phyloP scores from a whole-genome alignment of 2,888 invertebrate genomes.

The Brenthis ino region DNA sequence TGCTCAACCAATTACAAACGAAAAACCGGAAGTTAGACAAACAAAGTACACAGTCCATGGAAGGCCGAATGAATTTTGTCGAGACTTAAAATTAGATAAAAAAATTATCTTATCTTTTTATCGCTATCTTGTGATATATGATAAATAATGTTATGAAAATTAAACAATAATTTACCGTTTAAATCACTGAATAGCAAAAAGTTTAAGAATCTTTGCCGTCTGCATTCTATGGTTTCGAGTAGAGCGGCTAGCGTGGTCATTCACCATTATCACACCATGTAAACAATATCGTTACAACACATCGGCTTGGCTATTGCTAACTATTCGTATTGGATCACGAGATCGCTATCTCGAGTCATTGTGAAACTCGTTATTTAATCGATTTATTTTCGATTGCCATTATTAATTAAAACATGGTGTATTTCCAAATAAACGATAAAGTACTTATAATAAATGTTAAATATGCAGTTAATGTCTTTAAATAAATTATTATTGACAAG shows the following conservation, averaged over 20 bases:
- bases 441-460: too few species aligned
- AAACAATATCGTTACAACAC: conserved; percentile 28
- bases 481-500: too few species aligned
- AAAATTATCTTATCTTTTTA: too few species aligned
- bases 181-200: neutral
- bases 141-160: too few species aligned
- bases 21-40: neutral
- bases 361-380: conserved; percentile 23
- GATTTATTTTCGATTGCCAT: conserved; percentile 22
- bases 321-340: conserved; percentile 26
- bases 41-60: neutral
- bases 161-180: neutral
- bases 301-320: conserved; percentile 1
- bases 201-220: neutral
- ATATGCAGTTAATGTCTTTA: too few species aligned
- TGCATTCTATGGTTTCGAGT: neutral
- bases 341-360: conserved; percentile 23
- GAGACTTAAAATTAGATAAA: too few species aligned
- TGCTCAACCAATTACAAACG: neutral
- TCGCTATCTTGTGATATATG: too few species aligned
- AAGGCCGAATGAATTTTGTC: too few species aligned
- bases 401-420: conserved; percentile 12
- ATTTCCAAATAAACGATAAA: neutral
- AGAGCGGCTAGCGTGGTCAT: neutral
- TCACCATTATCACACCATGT: conserved; percentile 20